These are phyloP conservation scores for Paramormyrops hopkinsi DNA, from an alignment of 2,797 vertebrate genomes.

Conservation along the genomic window DNA sequence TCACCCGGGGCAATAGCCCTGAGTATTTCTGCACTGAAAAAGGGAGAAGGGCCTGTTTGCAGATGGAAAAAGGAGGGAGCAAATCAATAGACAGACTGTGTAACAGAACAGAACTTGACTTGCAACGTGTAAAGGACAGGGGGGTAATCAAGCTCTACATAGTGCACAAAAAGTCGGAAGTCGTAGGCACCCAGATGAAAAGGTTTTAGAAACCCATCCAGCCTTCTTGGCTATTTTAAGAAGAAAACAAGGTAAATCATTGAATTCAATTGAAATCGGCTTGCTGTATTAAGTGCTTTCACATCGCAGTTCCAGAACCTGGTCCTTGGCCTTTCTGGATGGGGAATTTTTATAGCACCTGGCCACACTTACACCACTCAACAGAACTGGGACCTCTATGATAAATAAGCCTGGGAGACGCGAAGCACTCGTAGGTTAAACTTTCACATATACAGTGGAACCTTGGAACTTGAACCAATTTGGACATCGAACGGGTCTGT, in stretches of 20 bases:
- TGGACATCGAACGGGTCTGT: too few species aligned
- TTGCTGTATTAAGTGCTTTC: background rate
- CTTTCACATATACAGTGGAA: background rate
- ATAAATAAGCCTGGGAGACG: background rate
- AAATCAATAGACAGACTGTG: background rate
- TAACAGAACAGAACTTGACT: background rate
- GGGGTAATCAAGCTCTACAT: background rate
- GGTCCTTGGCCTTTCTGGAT: background rate
- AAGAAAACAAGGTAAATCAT: background rate
- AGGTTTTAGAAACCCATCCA: too few species aligned
- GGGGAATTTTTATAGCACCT: background rate
- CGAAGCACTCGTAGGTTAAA: background rate
- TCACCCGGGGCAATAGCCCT: background rate
- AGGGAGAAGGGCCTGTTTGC: background rate
- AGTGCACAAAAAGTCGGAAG: background rate
- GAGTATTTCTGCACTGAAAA: background rate
- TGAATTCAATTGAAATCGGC: background rate
- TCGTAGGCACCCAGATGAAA: background rate
- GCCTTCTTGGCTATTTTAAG: background rate
- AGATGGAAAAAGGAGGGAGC: background rate
- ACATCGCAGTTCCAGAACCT: background rate
- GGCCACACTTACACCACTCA: background rate
- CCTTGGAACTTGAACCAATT: too few species aligned
- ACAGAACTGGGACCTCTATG: background rate
- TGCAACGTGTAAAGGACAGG: background rate